Base-by-base conservation (phyloP, 2,797 vertebrate genomes). In the Rhadinocentrus ornatus region DNA sequence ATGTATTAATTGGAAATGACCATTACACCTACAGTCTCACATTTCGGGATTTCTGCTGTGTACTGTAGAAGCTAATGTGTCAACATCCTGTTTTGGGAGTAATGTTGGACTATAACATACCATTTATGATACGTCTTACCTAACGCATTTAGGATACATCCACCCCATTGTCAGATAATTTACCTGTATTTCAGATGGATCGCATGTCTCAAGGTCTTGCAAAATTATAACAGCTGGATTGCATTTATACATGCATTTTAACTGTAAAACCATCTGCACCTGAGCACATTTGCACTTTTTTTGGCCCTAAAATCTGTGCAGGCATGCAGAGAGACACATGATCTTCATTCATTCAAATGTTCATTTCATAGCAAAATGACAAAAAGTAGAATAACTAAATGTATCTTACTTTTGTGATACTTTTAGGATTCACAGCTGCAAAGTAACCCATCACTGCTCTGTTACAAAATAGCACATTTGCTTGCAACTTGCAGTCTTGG, bases 211-310 rank as follows among this genome's bases (percentile, higher is more conserved):
- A 57, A 53, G 22, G 37, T 24, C 63, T 24, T 59, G 26, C 39
- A 24, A 41, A 20, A 34, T 69, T 69, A 79, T 64, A 70, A 66
- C 83, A 87, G 88, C 87, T 87, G 85, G 78, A 81, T 71, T 78
- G 61, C 52, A 85, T 89, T 71, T 85, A 56, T 29, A 20, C n/a
- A 2, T 62, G 55, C 2, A 4, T 11, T 24, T 24, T n/a, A 6
- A 60, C 53, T 73, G 53, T 52, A n/a, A 54, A 75, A 85, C 65
- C 62, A 59, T 44, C 26, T 13, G 56, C 69, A 85, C 61, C 78
- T 77, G 75, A 79, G 71, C 69, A 62, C 58, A 64, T 81, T 83
- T 71, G 80, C 56, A 77, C 70, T 29, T 31, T 70, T 37, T 70
- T 41, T 1, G 63, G 60, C 50, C 34, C 61, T 62, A 18, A 67